Percentiles rank a stretch among this genome's conserved stretches.
Evolutionary conservation across 2,797 vertebrate species (phyloP).

Genomic region (Yasuhikotakia modesta): DNA sequence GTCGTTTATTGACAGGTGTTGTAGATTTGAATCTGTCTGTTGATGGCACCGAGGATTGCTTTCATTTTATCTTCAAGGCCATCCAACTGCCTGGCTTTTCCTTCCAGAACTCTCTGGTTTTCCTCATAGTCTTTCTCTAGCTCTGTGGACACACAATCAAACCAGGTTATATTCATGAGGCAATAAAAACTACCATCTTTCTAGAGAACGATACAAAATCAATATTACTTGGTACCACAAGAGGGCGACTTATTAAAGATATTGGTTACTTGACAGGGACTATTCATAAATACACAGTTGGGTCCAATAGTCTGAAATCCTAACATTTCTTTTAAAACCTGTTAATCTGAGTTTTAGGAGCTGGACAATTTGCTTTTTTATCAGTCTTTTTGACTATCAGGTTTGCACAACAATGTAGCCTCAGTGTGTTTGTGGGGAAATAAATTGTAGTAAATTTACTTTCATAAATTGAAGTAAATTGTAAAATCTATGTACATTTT

Average conservation of each 20-base stretch:
- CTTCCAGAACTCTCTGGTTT: slow-evolving; percentile 85
- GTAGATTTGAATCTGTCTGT: slow-evolving; percentile 97
- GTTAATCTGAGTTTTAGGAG: no score
- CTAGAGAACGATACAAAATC: no score
- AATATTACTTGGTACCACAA: slow-evolving; percentile 62
- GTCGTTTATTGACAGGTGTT: slow-evolving; percentile 91
- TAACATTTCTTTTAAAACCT: no score
- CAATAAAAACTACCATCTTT: neutral
- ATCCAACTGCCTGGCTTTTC: slow-evolving; percentile 90
- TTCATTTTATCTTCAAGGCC: slow-evolving; percentile 95
- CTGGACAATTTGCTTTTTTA: no score
- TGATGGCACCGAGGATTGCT: slow-evolving; percentile 88
- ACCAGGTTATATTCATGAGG: neutral
- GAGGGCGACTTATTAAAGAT: slow-evolving; percentile 19
- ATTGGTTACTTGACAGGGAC: neutral
- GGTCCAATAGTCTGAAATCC: no score
- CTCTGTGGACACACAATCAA: slow-evolving; percentile 69
- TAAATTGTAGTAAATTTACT: no score
- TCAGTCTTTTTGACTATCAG: no score
- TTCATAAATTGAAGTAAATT: no score
- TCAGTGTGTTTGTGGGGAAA: no score
- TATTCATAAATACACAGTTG: neutral
- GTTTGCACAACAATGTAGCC: no score
- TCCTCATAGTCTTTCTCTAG: slow-evolving; percentile 90
- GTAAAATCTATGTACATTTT: no score